Evolutionary conservation across 2,888 invertebrate species (phyloP).

Genomic region (Caenorhabditis doughertyi): DNA sequence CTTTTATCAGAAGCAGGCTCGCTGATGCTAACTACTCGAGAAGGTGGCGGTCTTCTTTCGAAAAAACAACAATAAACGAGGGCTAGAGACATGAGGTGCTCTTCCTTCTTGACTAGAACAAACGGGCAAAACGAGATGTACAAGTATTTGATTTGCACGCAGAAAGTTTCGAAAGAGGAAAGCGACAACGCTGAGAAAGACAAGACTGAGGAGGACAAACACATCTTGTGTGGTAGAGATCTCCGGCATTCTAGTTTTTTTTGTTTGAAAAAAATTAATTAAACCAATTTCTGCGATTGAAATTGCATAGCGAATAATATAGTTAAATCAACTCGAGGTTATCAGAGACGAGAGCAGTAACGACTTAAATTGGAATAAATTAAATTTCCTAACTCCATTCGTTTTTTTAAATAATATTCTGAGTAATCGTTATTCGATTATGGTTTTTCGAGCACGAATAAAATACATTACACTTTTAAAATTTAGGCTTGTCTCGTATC

Average conservation of each 20-base stretch:
- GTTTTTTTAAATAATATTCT: not conserved
- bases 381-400: conserved; percentile 1
- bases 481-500: no score
- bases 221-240: conserved; percentile 58
- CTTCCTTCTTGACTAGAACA: conserved; percentile 35
- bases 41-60: not conserved
- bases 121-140: conserved; percentile 46
- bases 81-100: conserved; percentile 10
- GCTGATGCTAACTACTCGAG: not conserved
- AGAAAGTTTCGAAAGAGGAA: conserved; percentile 42
- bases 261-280: not conserved
- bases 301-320: no score
- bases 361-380: not conserved
- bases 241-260: conserved; percentile 35
- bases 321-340: no score
- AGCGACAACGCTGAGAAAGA: conserved; percentile 34
- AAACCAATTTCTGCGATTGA: no score
- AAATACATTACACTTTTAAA: no score
- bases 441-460: not conserved
- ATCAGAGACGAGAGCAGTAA: not conserved
- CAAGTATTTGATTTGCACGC: conserved; percentile 61
- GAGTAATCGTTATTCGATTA: not conserved
- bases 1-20: conserved; percentile 21
- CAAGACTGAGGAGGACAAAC: conserved; percentile 47
- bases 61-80: conserved; percentile 35